These are phyloP conservation scores for Caenorhabditis latens DNA, from an alignment of 1,140 invertebrate species.

Conservation along the genomic window DNA sequence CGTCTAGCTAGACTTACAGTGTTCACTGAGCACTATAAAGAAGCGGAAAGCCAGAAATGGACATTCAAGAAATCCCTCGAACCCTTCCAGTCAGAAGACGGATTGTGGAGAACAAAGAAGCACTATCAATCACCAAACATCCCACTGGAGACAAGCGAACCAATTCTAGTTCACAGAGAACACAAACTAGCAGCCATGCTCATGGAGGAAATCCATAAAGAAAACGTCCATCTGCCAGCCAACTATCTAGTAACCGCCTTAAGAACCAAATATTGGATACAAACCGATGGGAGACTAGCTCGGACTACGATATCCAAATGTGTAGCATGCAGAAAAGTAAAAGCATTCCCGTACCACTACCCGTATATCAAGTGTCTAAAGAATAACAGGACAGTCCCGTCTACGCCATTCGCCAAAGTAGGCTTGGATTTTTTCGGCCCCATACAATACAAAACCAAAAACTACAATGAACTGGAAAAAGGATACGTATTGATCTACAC, in stretches of 20 bases:
- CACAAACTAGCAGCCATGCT: not conserved
- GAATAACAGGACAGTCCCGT: not conserved
- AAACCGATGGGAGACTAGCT: not conserved
- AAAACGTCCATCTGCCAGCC: not conserved
- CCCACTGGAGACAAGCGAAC: no score
- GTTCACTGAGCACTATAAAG: no score
- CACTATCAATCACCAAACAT: no score
- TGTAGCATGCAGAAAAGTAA: not conserved
- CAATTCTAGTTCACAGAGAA: not conserved
- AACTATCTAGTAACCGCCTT: not conserved
- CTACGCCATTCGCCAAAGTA: not conserved
- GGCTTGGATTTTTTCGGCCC: not conserved
- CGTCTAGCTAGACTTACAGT: no score
- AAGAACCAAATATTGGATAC: not conserved
- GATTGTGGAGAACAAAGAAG: no score
- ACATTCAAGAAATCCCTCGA: no score
- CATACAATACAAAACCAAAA: not conserved
- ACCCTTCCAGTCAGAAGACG: no score
- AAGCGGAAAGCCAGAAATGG: no score
- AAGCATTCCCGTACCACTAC: not conserved
- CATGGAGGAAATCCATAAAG: not conserved
- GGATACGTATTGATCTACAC: not conserved
- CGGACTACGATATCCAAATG: not conserved
- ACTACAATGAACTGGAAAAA: not conserved
- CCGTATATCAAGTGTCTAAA: not conserved